These are phyloP conservation scores for Muscicapa adusta DNA, from an alignment of 2,113 vertebrate genomes.

Conservation along the genomic window DNA sequence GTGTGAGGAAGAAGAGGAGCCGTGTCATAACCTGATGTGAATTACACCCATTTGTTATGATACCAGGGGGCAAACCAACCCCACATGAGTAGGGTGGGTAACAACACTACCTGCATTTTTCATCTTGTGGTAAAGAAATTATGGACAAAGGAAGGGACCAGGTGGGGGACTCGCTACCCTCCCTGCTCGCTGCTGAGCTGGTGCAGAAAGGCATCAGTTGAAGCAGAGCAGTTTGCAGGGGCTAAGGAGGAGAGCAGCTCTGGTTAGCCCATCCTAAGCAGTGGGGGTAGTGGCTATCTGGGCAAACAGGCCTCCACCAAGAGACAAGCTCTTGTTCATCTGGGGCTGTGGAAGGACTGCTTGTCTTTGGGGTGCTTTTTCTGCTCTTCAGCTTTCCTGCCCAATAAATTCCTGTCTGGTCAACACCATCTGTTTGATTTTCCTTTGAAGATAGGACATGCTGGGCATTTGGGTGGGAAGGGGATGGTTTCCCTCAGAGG, in stretches of 20 bases:
- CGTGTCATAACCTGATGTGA: background rate
- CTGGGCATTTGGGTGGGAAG: background rate
- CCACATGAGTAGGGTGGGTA: background rate
- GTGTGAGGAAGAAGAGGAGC: background rate
- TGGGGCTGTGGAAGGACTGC: background rate
- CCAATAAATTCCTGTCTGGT: background rate
- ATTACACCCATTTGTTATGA: background rate
- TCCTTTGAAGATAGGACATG: background rate
- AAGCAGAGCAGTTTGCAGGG: background rate
- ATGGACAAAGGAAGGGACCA: background rate
- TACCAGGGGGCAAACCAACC: background rate
- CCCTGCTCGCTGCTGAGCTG: fast-evolving
- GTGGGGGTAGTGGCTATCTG: background rate
- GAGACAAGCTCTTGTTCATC: background rate
- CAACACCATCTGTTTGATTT: background rate
- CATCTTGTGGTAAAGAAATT: background rate
- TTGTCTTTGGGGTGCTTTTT: background rate
- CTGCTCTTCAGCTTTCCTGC: background rate
- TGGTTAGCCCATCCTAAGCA: background rate
- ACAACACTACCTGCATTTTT: background rate
- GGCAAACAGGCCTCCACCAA: background rate
- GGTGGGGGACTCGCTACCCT: background rate
- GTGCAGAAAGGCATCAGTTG: fast-evolving
- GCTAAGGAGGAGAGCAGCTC: background rate
- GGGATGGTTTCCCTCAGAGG: background rate